phyloP scores from a whole-genome alignment of 2,797 vertebrate species.

The Gastrophryne carolinensis region DNA sequence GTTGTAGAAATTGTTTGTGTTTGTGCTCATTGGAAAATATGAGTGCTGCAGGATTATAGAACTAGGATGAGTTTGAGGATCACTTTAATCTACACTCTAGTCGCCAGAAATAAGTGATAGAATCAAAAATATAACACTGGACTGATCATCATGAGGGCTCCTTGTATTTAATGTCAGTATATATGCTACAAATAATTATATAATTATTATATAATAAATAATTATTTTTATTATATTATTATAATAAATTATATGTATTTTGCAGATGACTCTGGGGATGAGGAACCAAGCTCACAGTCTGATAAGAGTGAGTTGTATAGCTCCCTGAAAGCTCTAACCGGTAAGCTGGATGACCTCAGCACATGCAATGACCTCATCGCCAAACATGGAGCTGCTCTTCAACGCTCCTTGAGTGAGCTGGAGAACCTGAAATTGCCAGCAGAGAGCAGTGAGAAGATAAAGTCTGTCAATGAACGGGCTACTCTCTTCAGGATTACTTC shows the following conservation, averaged over 20 bases:
- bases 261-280: conserved; percentile 95
- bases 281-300: conserved; percentile 84
- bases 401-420: conserved; percentile 92
- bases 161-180: too few relatives aligned
- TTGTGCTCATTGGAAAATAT: too few relatives aligned
- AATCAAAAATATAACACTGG: too few relatives aligned
- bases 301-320: conserved; percentile 88
- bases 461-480: conserved; percentile 89
- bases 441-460: conserved; percentile 92
- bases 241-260: not conserved
- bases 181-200: too few relatives aligned
- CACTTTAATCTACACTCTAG: too few relatives aligned
- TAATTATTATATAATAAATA: too few relatives aligned
- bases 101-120: too few relatives aligned
- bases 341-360: conserved; percentile 92
- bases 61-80: too few relatives aligned
- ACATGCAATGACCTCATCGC: conserved; percentile 94
- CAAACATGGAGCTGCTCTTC: conserved; percentile 93
- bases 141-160: too few relatives aligned
- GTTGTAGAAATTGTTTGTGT: too few relatives aligned
- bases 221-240: too few relatives aligned
- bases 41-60: too few relatives aligned
- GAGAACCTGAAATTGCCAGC: conserved; percentile 83
- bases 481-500: conserved; percentile 98
- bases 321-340: conserved; percentile 85